Evolutionary conservation across 2,113 vertebrate genomes (phyloP).

Genomic region (Morone saxatilis): DNA sequence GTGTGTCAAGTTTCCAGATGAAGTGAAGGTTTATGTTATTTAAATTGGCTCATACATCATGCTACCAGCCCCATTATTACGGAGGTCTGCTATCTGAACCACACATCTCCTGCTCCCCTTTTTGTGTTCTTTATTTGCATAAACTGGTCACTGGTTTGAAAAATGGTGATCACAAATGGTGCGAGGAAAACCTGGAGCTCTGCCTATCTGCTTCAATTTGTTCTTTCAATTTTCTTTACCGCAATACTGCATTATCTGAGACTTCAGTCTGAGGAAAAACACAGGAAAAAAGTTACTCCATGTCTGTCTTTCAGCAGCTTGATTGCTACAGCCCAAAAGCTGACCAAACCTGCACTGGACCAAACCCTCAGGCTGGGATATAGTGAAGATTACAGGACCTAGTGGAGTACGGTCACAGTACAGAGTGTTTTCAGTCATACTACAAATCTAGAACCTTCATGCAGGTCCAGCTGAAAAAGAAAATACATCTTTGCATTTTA

Average conservation of each 20-base stretch:
- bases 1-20: slow-evolving; percentile 64
- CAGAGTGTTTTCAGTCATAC: not conserved
- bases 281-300: slow-evolving; percentile 3
- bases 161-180: slow-evolving; percentile 69
- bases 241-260: slow-evolving; percentile 20
- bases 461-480: not conserved
- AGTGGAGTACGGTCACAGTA: not conserved
- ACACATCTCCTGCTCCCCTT: slow-evolving; percentile 70
- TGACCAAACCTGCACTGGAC: slow-evolving; percentile 10
- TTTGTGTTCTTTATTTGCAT: slow-evolving; percentile 77
- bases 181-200: slow-evolving; percentile 65
- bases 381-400: slow-evolving; percentile 2
- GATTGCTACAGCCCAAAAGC: not conserved
- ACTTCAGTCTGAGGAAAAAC: slow-evolving; percentile 30
- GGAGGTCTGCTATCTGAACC: slow-evolving; percentile 69
- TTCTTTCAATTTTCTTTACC: slow-evolving; percentile 56
- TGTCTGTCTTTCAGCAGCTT: slow-evolving; percentile 33
- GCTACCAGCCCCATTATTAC: slow-evolving; percentile 67
- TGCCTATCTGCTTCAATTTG: slow-evolving; percentile 74
- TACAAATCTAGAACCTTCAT: not conserved
- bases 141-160: slow-evolving; percentile 78
- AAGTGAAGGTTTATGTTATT: slow-evolving; percentile 67
- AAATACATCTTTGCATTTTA: not conserved
- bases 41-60: slow-evolving; percentile 74
- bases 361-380: slow-evolving; percentile 2